Evolutionary conservation across 2,888 invertebrate genomes (phyloP).

Genomic region (Pachymerium ferrugineum): DNA sequence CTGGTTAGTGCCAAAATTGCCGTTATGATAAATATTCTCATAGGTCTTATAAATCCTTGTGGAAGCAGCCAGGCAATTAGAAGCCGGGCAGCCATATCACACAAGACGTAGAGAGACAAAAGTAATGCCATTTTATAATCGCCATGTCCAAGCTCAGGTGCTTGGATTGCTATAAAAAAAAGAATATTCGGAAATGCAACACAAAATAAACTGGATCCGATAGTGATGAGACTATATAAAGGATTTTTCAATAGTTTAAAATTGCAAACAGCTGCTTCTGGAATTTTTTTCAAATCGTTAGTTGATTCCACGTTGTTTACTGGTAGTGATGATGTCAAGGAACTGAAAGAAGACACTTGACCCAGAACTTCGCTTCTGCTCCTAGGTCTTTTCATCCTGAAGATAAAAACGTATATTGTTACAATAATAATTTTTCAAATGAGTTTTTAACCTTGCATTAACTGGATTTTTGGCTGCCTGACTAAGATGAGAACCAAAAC

Average conservation of each 20-base stretch:
- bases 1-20: not conserved
- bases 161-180: not conserved
- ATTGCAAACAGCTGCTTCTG: not conserved
- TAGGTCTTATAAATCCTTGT: constrained; percentile 5
- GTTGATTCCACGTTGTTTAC: not conserved
- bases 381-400: not conserved
- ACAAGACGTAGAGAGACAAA: not conserved
- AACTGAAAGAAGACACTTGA: not conserved
- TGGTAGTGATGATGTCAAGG: not conserved
- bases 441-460: not conserved
- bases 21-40: not conserved
- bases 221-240: not conserved
- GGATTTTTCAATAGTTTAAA: not conserved
- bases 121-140: not conserved
- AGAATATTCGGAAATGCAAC: not conserved
- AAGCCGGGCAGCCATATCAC: not conserved
- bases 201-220: not conserved
- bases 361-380: not conserved
- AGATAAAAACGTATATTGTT: not conserved
- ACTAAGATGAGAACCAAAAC: not conserved
- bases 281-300: not conserved
- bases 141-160: not conserved
- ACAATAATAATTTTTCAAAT: not conserved
- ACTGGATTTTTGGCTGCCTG: too few species aligned
- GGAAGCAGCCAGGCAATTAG: constrained; percentile 5